Evolutionary conservation across 2,113 vertebrate genomes (phyloP).

Genomic region (Merops nubicus): DNA sequence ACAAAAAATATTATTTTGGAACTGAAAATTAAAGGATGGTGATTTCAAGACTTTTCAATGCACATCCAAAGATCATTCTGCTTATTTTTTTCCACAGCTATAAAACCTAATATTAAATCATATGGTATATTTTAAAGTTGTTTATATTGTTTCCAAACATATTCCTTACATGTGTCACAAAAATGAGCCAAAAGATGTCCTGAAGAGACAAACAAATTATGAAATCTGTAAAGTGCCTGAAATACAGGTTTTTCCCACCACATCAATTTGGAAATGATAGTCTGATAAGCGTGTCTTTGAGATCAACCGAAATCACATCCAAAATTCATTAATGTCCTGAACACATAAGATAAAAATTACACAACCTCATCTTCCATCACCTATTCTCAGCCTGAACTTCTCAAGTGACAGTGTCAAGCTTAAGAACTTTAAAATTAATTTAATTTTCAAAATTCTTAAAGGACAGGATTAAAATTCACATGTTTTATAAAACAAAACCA

Average conservation of each 20-base stretch:
- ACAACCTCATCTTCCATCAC: not conserved
- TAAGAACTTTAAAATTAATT: not conserved
- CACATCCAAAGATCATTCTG: not conserved
- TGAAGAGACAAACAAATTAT: not conserved
- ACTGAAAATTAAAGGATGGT: not conserved
- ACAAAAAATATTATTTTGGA: not conserved
- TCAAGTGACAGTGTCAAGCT: not conserved
- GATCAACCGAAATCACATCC: not conserved
- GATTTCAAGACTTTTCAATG: not conserved
- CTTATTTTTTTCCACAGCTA: slow-evolving; percentile 11
- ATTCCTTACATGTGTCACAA: not conserved
- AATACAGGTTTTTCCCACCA: not conserved
- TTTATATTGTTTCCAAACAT: not conserved
- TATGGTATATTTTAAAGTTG: not conserved
- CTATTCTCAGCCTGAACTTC: not conserved
- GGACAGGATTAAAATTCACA: not conserved
- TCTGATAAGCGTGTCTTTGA: not conserved
- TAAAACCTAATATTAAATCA: not conserved
- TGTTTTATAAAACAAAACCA: not conserved
- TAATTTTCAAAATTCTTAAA: not conserved
- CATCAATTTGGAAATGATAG: not conserved
- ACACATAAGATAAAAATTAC: not conserved
- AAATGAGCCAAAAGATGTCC: not conserved
- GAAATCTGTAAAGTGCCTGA: not conserved
- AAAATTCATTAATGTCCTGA: not conserved